Evolutionary conservation across 2,888 invertebrate genomes (phyloP).

Genomic region (Tanytarsus gracilentus): DNA sequence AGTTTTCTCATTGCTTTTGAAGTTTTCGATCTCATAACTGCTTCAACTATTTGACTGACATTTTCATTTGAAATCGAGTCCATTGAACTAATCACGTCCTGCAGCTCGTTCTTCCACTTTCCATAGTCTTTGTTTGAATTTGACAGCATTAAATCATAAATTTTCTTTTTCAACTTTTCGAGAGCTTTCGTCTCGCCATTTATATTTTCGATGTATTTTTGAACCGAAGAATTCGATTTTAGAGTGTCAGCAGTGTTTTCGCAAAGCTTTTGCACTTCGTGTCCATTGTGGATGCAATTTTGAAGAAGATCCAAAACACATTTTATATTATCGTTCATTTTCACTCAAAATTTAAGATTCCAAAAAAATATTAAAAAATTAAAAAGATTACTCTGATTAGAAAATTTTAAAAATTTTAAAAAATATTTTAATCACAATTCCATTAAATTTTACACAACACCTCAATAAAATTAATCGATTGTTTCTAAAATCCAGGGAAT

Average conservation of each 20-base stretch:
- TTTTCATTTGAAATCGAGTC: not conserved
- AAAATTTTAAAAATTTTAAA: too few relatives aligned
- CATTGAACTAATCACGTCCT: not conserved
- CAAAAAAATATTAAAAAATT: not conserved
- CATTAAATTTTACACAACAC: not conserved
- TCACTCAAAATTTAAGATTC: not conserved
- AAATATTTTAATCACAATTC: too few relatives aligned
- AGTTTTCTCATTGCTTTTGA: not conserved
- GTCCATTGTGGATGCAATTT: not conserved
- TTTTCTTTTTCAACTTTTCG: not conserved
- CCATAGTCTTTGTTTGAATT: not conserved
- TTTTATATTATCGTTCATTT: not conserved
- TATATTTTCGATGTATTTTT: not conserved
- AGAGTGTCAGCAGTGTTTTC: not conserved
- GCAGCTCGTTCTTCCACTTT: not conserved
- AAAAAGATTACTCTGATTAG: not conserved
- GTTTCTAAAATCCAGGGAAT: constrained; percentile 17
- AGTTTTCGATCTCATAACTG: not conserved
- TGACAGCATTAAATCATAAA: not conserved
- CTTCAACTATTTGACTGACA: not conserved
- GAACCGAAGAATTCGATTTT: not conserved
- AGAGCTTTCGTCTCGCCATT: not conserved
- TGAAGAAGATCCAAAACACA: not conserved
- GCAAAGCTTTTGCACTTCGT: not conserved
- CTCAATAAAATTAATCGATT: constrained; percentile 1